A percentile compares a stretch with the other conserved stretches of the same genome.
Evolutionary conservation across 2,888 invertebrate genomes (phyloP).

Genomic region (Drosophila cognata): DNA sequence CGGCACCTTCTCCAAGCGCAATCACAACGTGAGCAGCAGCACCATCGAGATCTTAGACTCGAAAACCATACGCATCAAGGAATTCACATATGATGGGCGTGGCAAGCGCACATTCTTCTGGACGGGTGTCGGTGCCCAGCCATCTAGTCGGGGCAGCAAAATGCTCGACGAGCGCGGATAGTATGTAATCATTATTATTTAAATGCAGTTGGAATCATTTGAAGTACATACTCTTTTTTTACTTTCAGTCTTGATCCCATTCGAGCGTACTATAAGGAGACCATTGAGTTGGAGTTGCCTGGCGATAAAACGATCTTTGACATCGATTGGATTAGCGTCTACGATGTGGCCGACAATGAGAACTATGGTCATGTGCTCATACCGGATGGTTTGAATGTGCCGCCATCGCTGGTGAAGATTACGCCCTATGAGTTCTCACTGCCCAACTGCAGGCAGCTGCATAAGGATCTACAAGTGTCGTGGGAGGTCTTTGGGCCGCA

Average conservation of each 20-base stretch:
- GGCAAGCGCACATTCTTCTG: conserved; percentile 93
- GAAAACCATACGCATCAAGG: conserved; percentile 91
- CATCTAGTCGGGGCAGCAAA: conserved; percentile 91
- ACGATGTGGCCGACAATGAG: conserved; percentile 88
- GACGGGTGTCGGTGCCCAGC: conserved; percentile 95
- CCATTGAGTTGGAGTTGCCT: conserved; percentile 90
- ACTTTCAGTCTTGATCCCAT: conserved; percentile 90
- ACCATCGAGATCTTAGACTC: conserved; percentile 92
- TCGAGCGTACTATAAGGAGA: conserved; percentile 89
- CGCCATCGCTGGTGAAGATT: conserved; percentile 91
- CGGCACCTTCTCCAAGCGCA: conserved; percentile 87
- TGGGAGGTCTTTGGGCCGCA: conserved; percentile 97
- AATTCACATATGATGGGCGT: conserved; percentile 91
- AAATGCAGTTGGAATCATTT: neutral
- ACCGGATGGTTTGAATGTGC: conserved; percentile 93
- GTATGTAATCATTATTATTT: conserved; percentile 87
- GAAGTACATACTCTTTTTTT: neutral
- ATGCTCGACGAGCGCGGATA: conserved; percentile 97
- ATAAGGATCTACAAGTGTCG: conserved; percentile 92
- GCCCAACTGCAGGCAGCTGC: conserved; percentile 94
- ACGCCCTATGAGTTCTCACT: conserved; percentile 88
- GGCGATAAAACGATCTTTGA: conserved; percentile 93
- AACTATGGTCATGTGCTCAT: conserved; percentile 91
- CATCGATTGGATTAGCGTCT: conserved; percentile 94
- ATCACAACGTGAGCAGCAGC: conserved; percentile 89